Percentiles rank a stretch among this genome's conserved stretches.
These are phyloP conservation scores for Apogon hyalosoma DNA, from an alignment of 2,797 vertebrate species.

Conservation along the genomic window DNA sequence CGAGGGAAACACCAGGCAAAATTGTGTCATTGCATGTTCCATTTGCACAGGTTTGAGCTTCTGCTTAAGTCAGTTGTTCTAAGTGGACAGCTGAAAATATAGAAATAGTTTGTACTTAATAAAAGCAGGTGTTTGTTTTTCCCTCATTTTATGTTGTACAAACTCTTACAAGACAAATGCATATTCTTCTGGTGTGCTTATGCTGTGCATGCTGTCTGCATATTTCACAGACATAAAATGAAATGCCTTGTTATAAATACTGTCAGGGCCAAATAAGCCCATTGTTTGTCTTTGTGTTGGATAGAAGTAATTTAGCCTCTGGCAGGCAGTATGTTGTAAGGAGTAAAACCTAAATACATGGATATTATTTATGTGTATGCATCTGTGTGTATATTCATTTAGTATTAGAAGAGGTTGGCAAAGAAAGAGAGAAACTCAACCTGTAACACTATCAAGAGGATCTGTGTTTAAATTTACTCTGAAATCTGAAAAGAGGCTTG, in stretches of 20 bases:
- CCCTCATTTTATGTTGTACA: too few relatives aligned
- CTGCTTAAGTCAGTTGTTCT: background rate
- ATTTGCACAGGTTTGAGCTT: background rate
- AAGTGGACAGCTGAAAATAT: too few relatives aligned
- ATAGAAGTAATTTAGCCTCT: slow-evolving; percentile 44
- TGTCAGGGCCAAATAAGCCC: slow-evolving; percentile 2
- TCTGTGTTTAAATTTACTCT: slow-evolving; percentile 48
- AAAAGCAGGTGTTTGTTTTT: background rate
- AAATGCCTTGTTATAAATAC: slow-evolving; percentile 23
- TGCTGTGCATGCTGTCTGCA: background rate
- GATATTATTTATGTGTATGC: slow-evolving; percentile 1
- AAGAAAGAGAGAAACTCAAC: slow-evolving; percentile 25
- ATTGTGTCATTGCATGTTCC: background rate
- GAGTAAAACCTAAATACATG: slow-evolving; percentile 35
- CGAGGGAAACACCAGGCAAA: background rate
- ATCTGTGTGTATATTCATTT: background rate
- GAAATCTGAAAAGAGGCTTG: slow-evolving; percentile 45
- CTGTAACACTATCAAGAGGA: slow-evolving; percentile 40
- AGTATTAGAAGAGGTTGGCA: slow-evolving; percentile 9
- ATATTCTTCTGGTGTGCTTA: background rate
- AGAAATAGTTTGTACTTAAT: background rate
- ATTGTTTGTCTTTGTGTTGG: slow-evolving; percentile 43
- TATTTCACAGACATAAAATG: slow-evolving; percentile 9
- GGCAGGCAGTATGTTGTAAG: slow-evolving; percentile 29
- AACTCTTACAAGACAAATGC: too few relatives aligned